Evolutionary conservation across 2,888 invertebrate species (phyloP).

Genomic region (Andrena camellia): DNA sequence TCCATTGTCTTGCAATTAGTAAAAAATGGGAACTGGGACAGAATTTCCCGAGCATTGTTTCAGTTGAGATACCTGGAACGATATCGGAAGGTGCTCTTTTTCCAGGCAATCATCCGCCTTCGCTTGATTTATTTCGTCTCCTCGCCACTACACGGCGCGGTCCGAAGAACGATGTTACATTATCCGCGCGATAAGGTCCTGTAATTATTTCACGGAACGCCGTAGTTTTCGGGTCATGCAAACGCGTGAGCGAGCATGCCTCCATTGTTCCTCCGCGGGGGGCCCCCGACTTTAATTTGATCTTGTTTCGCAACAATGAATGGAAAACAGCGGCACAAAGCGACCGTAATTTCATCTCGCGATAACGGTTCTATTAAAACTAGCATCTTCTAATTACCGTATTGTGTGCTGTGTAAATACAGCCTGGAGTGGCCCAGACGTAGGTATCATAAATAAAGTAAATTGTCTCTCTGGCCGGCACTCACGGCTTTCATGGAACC

Average conservation of each 20-base stretch:
- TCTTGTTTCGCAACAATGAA: constrained; percentile 61
- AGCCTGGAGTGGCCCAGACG: constrained; percentile 8
- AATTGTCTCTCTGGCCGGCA: constrained; percentile 32
- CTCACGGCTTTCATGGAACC: background rate
- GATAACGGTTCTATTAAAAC: constrained; percentile 63
- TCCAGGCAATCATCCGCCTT: background rate
- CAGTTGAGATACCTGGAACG: constrained; percentile 2
- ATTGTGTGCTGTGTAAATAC: constrained; percentile 57
- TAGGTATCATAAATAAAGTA: constrained; percentile 43
- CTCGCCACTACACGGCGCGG: constrained; percentile 16
- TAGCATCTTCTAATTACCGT: constrained; percentile 63
- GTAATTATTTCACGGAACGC: constrained; percentile 50
- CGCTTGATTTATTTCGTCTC: constrained; percentile 9
- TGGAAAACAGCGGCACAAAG: constrained; percentile 55
- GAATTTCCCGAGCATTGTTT: constrained; percentile 29
- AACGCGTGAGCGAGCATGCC: constrained; percentile 12
- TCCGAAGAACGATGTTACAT: constrained; percentile 17
- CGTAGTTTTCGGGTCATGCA: constrained; percentile 42
- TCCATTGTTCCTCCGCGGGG: constrained; percentile 39
- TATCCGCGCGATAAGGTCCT: constrained; percentile 29
- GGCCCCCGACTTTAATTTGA: constrained; percentile 59
- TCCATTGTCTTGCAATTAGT: background rate
- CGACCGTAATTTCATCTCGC: constrained; percentile 57
- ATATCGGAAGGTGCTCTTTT: constrained; percentile 22
- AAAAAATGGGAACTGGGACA: constrained; percentile 2